These are phyloP conservation scores for Calycopis cecrops DNA, from an alignment of 1,140 invertebrate genomes.

Conservation along the genomic window DNA sequence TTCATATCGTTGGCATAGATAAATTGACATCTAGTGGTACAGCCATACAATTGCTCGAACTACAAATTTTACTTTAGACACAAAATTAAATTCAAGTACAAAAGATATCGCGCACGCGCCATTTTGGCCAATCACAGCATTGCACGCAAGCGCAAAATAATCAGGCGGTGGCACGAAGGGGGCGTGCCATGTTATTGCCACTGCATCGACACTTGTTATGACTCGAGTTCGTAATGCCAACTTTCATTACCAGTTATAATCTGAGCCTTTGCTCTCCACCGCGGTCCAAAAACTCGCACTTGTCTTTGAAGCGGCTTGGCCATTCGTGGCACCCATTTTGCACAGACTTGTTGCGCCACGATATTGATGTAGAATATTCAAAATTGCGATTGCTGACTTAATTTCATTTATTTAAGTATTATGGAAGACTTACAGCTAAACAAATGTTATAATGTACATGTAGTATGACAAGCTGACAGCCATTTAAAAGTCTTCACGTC, in stretches of 20 bases:
- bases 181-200: conserved; percentile 24
- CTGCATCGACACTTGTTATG: conserved; percentile 27
- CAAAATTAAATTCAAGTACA: no score
- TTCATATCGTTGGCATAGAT: no score
- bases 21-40: no score
- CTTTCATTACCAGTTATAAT: conserved; percentile 28
- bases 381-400: background rate
- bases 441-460: no score
- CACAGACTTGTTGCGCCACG: background rate
- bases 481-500: background rate
- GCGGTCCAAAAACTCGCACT: conserved; percentile 22
- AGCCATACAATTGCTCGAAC: no score
- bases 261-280: conserved; percentile 12
- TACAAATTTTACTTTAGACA: no score
- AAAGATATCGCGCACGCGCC: no score
- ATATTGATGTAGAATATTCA: background rate
- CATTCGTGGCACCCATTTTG: conserved; percentile 10
- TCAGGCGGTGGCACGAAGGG: no score
- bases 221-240: conserved; percentile 25
- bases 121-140: no score
- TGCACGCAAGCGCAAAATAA: no score
- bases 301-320: conserved; percentile 22
- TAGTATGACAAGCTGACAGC: no score
- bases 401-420: background rate
- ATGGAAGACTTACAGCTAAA: no score